phyloP scores from a whole-genome alignment of 2,113 vertebrate genomes.

The Natator depressus region DNA sequence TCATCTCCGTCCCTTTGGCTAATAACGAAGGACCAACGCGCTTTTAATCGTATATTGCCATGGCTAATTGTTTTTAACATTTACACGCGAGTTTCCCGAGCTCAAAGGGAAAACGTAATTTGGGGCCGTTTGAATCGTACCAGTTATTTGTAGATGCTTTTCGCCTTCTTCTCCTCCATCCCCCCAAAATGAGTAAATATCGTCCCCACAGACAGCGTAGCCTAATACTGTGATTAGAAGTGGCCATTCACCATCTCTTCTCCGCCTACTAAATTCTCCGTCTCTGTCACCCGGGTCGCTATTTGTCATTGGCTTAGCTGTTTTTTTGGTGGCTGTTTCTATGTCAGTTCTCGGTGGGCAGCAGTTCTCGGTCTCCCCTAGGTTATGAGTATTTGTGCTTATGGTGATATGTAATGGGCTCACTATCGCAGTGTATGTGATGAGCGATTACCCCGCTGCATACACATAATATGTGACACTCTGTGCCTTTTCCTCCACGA shows the following conservation, averaged over 20 bases:
- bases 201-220: slow-evolving; percentile 48
- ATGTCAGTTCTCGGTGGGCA: slow-evolving; percentile 59
- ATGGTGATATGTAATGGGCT: slow-evolving; percentile 41
- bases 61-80: slow-evolving; percentile 7
- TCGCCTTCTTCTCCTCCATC: slow-evolving; percentile 41
- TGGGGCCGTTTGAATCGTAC: slow-evolving; percentile 31
- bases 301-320: slow-evolving; percentile 64
- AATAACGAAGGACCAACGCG: slow-evolving; percentile 46
- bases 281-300: slow-evolving; percentile 67
- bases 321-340: slow-evolving; percentile 66
- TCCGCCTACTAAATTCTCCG: slow-evolving; percentile 66
- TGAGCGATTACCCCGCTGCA: background rate
- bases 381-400: slow-evolving; percentile 16
- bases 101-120: background rate
- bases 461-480: slow-evolving; percentile 43
- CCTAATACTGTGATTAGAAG: slow-evolving; percentile 44
- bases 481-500: slow-evolving; percentile 53
- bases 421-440: background rate
- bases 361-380: slow-evolving; percentile 37
- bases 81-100: slow-evolving; percentile 44
- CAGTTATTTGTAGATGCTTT: slow-evolving; percentile 68
- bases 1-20: slow-evolving; percentile 48
- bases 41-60: background rate
- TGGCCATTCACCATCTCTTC: slow-evolving; percentile 73
- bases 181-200: slow-evolving; percentile 62